phyloP scores from a whole-genome alignment of 2,888 invertebrate species.

The Neoaliturus tenellus region DNA sequence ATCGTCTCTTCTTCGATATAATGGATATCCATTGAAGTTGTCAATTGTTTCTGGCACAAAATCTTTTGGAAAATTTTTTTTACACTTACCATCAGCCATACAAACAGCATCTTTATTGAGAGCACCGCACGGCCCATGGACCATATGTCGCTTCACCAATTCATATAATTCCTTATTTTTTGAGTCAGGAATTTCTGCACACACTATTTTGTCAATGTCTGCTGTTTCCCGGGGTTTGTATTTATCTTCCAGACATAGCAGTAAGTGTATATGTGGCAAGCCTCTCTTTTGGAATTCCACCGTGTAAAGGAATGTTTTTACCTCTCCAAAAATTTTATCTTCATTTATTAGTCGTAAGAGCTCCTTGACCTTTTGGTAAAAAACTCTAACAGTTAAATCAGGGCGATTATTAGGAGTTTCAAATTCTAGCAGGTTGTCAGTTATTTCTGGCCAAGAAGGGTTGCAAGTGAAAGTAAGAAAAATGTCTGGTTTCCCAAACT shows the following conservation, averaged over 20 bases:
- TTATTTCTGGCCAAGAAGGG: conserved; percentile 45
- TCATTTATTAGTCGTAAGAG: conserved; percentile 23
- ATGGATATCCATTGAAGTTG: conserved; percentile 28
- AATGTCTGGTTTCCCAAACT: conserved; percentile 32
- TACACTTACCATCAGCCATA: conserved; percentile 70
- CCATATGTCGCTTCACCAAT: conserved; percentile 64
- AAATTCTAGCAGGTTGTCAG: background rate
- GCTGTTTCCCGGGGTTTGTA: conserved; percentile 67
- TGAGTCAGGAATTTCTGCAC: conserved; percentile 70
- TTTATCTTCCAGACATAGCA: conserved; percentile 66
- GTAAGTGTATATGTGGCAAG: conserved; percentile 67
- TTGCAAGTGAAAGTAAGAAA: conserved; percentile 44
- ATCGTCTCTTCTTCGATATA: conserved; percentile 5
- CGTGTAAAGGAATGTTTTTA: conserved; percentile 59
- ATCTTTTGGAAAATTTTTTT: conserved; percentile 69
- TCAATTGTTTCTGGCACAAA: conserved; percentile 26
- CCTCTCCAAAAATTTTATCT: conserved; percentile 3
- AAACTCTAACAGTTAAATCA: conserved; percentile 5
- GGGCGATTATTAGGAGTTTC: conserved; percentile 8
- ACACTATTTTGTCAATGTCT: conserved; percentile 65
- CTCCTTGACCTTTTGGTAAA: conserved; percentile 41
- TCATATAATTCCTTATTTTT: conserved; percentile 67
- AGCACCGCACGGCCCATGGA: conserved; percentile 70
- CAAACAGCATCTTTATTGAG: conserved; percentile 69
- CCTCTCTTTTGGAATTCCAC: conserved; percentile 69